Conservation (phyloP, 1,140 invertebrate genomes). For the Pseudomyrmex flavicornis region DNA sequence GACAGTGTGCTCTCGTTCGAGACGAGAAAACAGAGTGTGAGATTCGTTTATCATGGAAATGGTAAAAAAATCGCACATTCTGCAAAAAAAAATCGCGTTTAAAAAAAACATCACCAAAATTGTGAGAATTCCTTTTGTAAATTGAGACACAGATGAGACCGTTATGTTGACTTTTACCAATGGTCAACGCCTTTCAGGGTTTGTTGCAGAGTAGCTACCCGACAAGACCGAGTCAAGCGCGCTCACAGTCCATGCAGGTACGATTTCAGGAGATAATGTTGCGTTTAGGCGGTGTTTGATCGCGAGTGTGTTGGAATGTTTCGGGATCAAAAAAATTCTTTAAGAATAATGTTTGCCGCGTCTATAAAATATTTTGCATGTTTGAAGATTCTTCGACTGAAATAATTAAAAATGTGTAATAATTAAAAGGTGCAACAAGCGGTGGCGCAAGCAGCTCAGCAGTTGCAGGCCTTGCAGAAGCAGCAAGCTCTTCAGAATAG, state of each 20-base stretch:
- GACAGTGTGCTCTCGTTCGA: constrained; percentile 25
- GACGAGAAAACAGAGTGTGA: too few relatives aligned
- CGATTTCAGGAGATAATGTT: constrained; percentile 53
- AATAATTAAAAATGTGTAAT: not conserved
- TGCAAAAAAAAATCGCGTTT: too few relatives aligned
- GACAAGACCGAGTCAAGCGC: constrained; percentile 82
- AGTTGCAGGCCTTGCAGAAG: constrained; percentile 92
- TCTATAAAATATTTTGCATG: not conserved
- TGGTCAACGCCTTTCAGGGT: constrained; percentile 81
- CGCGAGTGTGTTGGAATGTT: not conserved
- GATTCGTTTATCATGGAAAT: too few relatives aligned
- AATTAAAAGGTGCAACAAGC: constrained; percentile 89
- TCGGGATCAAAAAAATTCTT: not conserved
- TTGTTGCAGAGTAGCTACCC: constrained; percentile 83
- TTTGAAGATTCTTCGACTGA: not conserved
- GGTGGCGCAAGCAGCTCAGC: constrained; percentile 93
- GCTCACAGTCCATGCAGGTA: constrained; percentile 85
- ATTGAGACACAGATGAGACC: not conserved
- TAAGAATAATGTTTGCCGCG: not conserved
- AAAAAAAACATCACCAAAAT: not conserved
- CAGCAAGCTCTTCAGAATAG: constrained; percentile 87
- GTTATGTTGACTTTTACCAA: constrained; percentile 51
- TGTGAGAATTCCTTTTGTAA: constrained; percentile 7
- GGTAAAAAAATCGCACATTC: too few relatives aligned
- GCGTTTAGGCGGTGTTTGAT: not conserved